These are phyloP conservation scores for Carterocephalus palaemon DNA, from an alignment of 2,888 invertebrate species.

Conservation along the genomic window DNA sequence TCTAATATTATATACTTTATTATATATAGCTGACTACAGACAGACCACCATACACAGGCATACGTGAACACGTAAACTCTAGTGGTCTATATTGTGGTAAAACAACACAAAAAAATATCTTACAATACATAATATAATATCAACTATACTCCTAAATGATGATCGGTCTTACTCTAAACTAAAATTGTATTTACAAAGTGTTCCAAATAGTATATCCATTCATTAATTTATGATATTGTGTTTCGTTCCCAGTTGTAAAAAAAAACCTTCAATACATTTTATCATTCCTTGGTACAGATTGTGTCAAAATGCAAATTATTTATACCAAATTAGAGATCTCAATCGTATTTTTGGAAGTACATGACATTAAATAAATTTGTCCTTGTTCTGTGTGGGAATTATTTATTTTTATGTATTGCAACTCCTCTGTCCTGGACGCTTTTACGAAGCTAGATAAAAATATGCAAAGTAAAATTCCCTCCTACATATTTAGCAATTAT, in stretches of 20 bases:
- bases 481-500: neutral
- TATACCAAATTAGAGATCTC: neutral
- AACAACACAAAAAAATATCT: constrained; percentile 65
- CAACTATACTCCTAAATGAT: constrained; percentile 55
- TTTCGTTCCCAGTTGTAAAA: constrained; percentile 26
- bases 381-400: no score
- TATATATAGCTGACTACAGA: constrained; percentile 61
- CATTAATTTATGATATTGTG: constrained; percentile 42
- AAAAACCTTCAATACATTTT: no score
- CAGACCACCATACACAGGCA: constrained; percentile 23
- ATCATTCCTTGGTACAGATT: no score
- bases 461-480: no score
- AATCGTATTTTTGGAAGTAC: constrained; percentile 14
- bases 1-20: constrained; percentile 56
- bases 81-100: constrained; percentile 51
- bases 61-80: neutral
- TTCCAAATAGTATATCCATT: constrained; percentile 33
- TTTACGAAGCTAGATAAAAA: no score
- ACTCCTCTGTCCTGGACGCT: no score
- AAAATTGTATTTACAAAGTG: constrained; percentile 63
- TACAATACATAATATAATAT: constrained; percentile 56
- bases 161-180: constrained; percentile 52
- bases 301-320: neutral
- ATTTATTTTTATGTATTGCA: no score
- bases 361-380: no score